phyloP scores from a whole-genome alignment of 2,888 invertebrate species.

The Dilophus febrilis region DNA sequence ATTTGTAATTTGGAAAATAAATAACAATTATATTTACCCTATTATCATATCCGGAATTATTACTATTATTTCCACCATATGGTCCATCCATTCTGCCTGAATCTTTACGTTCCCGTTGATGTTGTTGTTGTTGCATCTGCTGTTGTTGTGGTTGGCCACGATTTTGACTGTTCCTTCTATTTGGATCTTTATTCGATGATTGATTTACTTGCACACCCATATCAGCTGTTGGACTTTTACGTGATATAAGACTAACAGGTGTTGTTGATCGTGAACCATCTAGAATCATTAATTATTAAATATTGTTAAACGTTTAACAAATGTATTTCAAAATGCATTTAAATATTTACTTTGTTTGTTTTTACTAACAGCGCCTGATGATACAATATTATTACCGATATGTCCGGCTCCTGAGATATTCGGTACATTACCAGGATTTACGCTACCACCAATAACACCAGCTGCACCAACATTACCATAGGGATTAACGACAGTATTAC shows the following conservation, averaged over 20 bases:
- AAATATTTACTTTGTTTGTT: neutral
- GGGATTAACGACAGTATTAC: no score
- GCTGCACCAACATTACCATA: no score
- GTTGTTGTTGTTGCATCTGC: slow-evolving; percentile 19
- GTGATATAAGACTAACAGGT: slow-evolving; percentile 51
- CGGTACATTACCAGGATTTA: neutral
- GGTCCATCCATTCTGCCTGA: slow-evolving; percentile 23
- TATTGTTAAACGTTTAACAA: no score
- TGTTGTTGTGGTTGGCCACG: slow-evolving; percentile 19
- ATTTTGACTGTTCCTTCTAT: slow-evolving; percentile 8
- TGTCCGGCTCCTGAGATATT: neutral
- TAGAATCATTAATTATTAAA: no score
- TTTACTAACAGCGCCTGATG: no score
- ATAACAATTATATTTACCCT: slow-evolving; percentile 5
- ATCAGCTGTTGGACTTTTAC: slow-evolving; percentile 75
- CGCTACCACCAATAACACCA: slow-evolving; percentile 6
- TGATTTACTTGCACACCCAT: slow-evolving; percentile 56
- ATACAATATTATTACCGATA: neutral
- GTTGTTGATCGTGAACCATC: slow-evolving; percentile 60
- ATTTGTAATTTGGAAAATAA: neutral
- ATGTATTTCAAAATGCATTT: no score
- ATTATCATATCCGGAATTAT: no score
- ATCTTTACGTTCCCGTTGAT: slow-evolving; percentile 26
- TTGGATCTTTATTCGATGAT: slow-evolving; percentile 22
- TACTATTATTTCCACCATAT: slow-evolving; percentile 13